A percentile compares a stretch with the other conserved stretches of the same genome.
Conservation (phyloP, 2,888 invertebrate genomes). For the Liopterus haemorrhoidalis region DNA sequence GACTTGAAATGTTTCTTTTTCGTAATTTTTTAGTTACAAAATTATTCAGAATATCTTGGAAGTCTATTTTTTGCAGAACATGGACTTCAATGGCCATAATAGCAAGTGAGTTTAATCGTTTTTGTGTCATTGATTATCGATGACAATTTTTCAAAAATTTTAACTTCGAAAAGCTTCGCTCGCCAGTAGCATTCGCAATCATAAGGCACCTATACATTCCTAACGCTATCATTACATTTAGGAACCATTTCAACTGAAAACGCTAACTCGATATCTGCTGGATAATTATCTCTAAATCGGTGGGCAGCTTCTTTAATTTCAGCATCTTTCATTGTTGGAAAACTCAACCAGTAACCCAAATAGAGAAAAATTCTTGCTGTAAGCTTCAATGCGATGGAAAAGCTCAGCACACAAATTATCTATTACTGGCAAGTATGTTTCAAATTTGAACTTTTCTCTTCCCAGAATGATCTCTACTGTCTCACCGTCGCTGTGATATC, state of each 20-base stretch:
- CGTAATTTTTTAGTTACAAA: no score
- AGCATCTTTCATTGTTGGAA: no score
- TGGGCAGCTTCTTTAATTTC: slow-evolving; percentile 18
- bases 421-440: slow-evolving; percentile 19
- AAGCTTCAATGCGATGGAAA: slow-evolving; percentile 17
- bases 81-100: no score
- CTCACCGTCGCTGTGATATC: slow-evolving; percentile 13
- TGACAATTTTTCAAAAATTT: slow-evolving; percentile 4
- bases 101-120: slow-evolving; percentile 2
- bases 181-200: slow-evolving; percentile 3
- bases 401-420: slow-evolving; percentile 19
- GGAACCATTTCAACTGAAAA: slow-evolving; percentile 19
- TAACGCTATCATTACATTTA: slow-evolving; percentile 22
- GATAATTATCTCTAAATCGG: slow-evolving; percentile 17
- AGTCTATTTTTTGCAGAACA: no score
- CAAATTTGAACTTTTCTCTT: slow-evolving; percentile 15
- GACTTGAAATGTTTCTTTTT: slow-evolving; percentile 30
- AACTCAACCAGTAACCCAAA: slow-evolving; percentile 17
- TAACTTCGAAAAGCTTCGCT: no score
- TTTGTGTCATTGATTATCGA: slow-evolving; percentile 4
- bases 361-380: slow-evolving; percentile 9
- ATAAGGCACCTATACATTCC: slow-evolving; percentile 16
- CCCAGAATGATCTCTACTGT: slow-evolving; percentile 15
- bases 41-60: no score
- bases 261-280: slow-evolving; percentile 13